Evolutionary conservation across 2,113 vertebrate genomes (phyloP).

Genomic region (Salminus brasiliensis): DNA sequence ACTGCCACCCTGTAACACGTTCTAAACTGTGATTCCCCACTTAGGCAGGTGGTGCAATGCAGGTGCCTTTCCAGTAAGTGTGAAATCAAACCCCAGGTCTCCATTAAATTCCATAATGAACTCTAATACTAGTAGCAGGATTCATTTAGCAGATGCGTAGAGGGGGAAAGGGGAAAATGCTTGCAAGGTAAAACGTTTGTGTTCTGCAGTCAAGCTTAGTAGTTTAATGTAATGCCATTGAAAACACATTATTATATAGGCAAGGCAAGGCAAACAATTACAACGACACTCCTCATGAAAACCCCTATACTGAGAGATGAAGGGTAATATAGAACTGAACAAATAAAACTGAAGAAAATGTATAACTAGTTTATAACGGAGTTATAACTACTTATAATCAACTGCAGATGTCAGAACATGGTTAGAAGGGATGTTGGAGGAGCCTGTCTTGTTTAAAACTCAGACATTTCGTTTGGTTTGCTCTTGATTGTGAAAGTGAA

Average conservation of each 20-base stretch:
- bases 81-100: slow-evolving; percentile 20
- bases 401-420: no score
- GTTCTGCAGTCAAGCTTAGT: neutral
- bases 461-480: no score
- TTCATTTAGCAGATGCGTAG: neutral
- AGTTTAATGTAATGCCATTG: neutral
- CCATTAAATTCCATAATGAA: neutral
- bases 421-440: no score
- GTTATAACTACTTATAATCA: no score
- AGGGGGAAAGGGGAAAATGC: neutral
- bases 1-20: slow-evolving; percentile 67
- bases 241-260: neutral
- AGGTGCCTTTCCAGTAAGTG: slow-evolving; percentile 60
- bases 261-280: no score
- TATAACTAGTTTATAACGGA: no score
- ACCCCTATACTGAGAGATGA: no score
- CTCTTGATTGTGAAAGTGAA: no score
- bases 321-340: no score
- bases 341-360: no score
- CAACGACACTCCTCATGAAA: no score
- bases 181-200: neutral
- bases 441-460: no score
- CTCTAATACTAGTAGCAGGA: neutral
- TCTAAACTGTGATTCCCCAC: slow-evolving; percentile 64
- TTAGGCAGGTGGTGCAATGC: slow-evolving; percentile 70